Base-by-base conservation (phyloP, 2,888 invertebrate genomes). In the Nomada hirtipes region DNA sequence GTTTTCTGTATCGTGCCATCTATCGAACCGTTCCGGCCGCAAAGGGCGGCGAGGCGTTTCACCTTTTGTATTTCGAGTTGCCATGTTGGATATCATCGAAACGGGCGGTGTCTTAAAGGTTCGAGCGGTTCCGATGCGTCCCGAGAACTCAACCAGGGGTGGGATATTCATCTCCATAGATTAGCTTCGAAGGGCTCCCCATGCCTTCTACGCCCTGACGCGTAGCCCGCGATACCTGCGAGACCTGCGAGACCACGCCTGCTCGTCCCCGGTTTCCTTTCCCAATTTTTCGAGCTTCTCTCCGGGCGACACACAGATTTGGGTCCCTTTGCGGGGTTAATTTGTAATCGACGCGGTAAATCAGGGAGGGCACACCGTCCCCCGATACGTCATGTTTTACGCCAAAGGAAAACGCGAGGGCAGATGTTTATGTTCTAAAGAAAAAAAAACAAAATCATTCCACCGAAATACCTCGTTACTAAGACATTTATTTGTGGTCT, bases 221-320 rank as follows among this genome's bases (percentile, higher is more conserved):
- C 74, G 67, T 55, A 67, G 69, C 61, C 78, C 72, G 65, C 77
- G 78, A 84, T 91, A 90, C 89, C 91, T 89, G 88, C 75, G 85
- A 79, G 26, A 90, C 89, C 91, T 89, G 88, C 75, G 85, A 79
- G 26, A 75, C 90, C 89, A 90, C 90, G 90, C 90, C 90, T 91
- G 89, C 76, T 69, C 72, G 15, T 70, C 64, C 77, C 52, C 13
- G 80, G n/a, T 29, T 29, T 20, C 42, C 60, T 53, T 73, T 53
- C n/a, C 29, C 52, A 50, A 57, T 77, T 53, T 64, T 26, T 47
- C 64, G 18, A 44, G 9, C 64, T 18, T 47, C 23, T 61, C n/a
- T 9, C 15, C 15, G 13, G 29, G 13, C 60, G 4, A 60, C 7
- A 20, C 3, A 20, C 3, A 23, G 59, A 67, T 76, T 82, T 61